Conservation (phyloP, 92 coral and sea anemone species). For the Galaxea fascicularis region DNA sequence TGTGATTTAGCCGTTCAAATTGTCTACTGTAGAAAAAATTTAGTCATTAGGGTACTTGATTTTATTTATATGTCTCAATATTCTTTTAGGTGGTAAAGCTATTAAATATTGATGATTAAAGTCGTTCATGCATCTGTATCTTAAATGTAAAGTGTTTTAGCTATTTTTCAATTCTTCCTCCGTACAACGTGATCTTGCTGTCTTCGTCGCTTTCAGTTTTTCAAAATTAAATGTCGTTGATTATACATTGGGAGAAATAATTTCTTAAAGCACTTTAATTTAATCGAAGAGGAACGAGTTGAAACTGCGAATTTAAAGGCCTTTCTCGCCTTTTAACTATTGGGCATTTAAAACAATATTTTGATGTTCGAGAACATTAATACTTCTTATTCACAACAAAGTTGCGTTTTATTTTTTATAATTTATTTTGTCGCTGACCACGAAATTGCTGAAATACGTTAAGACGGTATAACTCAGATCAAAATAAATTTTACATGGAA, state of each 20-base stretch:
- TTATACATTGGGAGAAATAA: neutral
- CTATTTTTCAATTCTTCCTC: neutral
- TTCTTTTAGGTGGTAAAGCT: neutral
- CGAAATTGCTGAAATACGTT: neutral
- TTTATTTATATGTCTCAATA: constrained; percentile 8
- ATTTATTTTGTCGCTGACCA: neutral
- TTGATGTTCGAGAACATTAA: neutral
- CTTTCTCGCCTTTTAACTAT: neutral
- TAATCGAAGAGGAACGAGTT: neutral
- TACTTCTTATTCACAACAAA: neutral
- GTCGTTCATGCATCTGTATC: neutral
- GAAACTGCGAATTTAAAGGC: neutral
- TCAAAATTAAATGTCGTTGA: neutral
- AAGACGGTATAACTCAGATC: neutral
- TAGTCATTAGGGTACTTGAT: neutral
- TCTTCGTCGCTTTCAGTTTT: neutral
- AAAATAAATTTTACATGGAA: no score
- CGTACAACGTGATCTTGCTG: neutral
- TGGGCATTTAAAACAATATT: neutral
- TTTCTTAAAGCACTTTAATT: no score
- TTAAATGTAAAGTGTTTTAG: neutral
- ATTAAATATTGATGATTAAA: constrained; percentile 6
- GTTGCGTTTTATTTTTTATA: neutral
- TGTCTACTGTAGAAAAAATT: neutral
- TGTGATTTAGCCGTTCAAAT: no score